Evolutionary conservation across 2,113 vertebrate species (phyloP).

Genomic region (Asarcornis scutulata): DNA sequence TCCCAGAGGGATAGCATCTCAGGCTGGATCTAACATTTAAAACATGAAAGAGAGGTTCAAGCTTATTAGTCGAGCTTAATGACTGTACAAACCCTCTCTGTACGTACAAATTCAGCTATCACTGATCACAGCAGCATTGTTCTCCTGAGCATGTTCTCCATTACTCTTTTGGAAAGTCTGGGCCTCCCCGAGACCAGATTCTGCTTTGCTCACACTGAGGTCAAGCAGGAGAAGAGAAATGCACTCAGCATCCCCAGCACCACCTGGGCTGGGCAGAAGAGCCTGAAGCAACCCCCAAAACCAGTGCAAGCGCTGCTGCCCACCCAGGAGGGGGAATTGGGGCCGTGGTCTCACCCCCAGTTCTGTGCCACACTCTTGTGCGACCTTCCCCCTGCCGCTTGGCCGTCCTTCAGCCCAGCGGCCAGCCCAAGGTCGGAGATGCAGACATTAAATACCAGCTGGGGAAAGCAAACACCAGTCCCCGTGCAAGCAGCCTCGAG

Average conservation of each 20-base stretch:
- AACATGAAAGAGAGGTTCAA: neutral
- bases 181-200: neutral
- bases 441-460: constrained; percentile 74
- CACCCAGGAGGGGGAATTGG: fast-evolving
- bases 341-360: neutral
- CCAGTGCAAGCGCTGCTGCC: neutral
- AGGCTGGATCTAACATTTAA: neutral
- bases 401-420: constrained; percentile 77
- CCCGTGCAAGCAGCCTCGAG: neutral
- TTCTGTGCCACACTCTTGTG: constrained; percentile 47
- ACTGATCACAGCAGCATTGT: neutral
- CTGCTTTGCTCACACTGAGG: neutral
- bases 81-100: neutral
- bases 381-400: constrained; percentile 81
- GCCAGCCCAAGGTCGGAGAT: constrained; percentile 89
- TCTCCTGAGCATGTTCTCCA: neutral
- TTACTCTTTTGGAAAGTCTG: neutral
- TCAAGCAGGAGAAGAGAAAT: neutral
- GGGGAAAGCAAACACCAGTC: constrained; percentile 70
- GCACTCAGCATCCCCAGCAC: neutral
- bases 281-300: neutral
- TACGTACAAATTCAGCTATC: neutral
- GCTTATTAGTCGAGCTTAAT: neutral
- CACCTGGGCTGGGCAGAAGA: neutral
- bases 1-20: neutral